Conservation (phyloP, 2,888 invertebrate genomes). For the Drosophila setosimentum region DNA sequence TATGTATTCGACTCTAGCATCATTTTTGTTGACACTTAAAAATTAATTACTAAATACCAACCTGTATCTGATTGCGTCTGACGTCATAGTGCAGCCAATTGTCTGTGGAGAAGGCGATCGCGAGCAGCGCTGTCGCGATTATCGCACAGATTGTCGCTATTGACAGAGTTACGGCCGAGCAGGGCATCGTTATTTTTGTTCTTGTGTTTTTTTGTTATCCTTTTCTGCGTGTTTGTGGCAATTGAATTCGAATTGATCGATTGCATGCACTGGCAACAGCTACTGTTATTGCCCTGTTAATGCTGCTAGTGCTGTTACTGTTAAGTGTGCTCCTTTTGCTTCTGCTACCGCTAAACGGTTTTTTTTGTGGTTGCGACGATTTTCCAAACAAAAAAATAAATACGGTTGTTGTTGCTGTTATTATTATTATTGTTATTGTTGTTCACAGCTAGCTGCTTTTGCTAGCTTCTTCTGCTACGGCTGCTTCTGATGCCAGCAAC, state of each 20-base stretch:
- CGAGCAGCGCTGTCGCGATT: slow-evolving; percentile 95
- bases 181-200: slow-evolving; percentile 89
- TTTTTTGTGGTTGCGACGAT: slow-evolving; percentile 30
- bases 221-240: not conserved
- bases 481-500: slow-evolving; percentile 63
- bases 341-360: slow-evolving; percentile 33
- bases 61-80: slow-evolving; percentile 94
- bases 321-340: slow-evolving; percentile 37
- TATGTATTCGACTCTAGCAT: slow-evolving; percentile 14
- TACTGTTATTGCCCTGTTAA: slow-evolving; percentile 33
- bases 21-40: slow-evolving; percentile 45
- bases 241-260: not conserved
- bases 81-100: slow-evolving; percentile 98
- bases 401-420: slow-evolving; percentile 35
- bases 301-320: slow-evolving; percentile 23
- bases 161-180: slow-evolving; percentile 97
- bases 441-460: slow-evolving; percentile 50
- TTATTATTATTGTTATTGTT: slow-evolving; percentile 25
- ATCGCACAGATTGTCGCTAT: slow-evolving; percentile 98
- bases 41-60: slow-evolving; percentile 85
- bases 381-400: slow-evolving; percentile 40
- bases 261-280: slow-evolving; percentile 7
- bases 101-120: slow-evolving; percentile 98
- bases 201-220: not conserved
- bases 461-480: slow-evolving; percentile 34